phyloP scores from a whole-genome alignment of 2,113 vertebrate species.

The Sisor rabdophorus region DNA sequence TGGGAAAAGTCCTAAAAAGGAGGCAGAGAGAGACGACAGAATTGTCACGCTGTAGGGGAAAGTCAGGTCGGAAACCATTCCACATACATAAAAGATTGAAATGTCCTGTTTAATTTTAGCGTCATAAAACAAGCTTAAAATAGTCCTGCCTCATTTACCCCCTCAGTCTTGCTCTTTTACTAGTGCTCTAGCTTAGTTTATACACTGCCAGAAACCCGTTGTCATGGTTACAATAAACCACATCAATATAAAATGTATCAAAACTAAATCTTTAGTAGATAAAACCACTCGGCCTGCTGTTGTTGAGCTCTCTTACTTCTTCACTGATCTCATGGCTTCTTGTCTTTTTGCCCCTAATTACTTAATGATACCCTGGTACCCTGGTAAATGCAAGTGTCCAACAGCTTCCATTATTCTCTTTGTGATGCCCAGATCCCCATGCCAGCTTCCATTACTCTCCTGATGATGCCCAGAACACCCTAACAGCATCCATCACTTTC shows the following conservation, averaged over 20 bases:
- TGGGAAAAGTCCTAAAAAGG: background rate
- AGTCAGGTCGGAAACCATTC: background rate
- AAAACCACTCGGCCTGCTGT: background rate
- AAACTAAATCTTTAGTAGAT: background rate
- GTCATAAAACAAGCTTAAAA: slow-evolving; percentile 28
- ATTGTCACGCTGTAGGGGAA: slow-evolving; percentile 17
- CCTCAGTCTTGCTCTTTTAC: background rate
- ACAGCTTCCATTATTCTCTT: background rate
- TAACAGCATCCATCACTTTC: background rate
- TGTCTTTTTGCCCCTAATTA: background rate
- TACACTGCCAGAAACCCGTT: background rate
- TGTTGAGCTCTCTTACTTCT: background rate
- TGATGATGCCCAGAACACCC: background rate
- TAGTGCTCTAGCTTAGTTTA: background rate
- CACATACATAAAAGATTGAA: slow-evolving; percentile 28
- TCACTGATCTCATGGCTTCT: background rate
- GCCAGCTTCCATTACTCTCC: background rate
- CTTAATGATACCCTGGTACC: background rate
- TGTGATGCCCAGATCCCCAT: too few relatives aligned
- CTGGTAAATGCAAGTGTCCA: too few relatives aligned
- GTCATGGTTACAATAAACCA: background rate
- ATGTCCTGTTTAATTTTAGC: slow-evolving; percentile 47
- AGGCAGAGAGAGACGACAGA: background rate
- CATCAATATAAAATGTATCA: background rate
- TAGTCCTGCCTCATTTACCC: slow-evolving; percentile 8